Evolutionary conservation across 2,888 invertebrate genomes (phyloP).

Genomic region (Aphrophora alni): DNA sequence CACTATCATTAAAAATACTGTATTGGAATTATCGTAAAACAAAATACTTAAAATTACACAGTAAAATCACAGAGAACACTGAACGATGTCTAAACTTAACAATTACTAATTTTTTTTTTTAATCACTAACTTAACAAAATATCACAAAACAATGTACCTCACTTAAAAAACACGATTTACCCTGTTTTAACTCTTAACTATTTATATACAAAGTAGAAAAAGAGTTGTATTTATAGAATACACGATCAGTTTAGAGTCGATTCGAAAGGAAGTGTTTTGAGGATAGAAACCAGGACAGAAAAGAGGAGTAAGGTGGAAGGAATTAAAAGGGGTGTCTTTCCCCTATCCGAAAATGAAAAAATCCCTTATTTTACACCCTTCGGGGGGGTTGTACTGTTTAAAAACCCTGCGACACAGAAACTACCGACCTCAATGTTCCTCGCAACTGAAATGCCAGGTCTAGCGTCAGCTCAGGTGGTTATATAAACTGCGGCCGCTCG

Average conservation of each 20-base stretch:
- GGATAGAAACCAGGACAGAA: conserved; percentile 20
- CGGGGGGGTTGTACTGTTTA: conserved; percentile 24
- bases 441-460: conserved; percentile 33
- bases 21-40: background rate
- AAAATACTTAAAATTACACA: conserved; percentile 11
- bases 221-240: conserved; percentile 20
- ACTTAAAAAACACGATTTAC: conserved; percentile 19
- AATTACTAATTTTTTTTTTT: background rate
- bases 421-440: conserved; percentile 22
- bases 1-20: conserved; percentile 23
- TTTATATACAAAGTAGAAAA: conserved; percentile 37
- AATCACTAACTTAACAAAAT: conserved; percentile 15
- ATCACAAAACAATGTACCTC: conserved; percentile 17
- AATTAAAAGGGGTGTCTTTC: conserved; percentile 28
- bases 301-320: conserved; percentile 28
- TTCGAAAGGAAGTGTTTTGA: background rate
- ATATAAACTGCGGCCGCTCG: conserved; percentile 35
- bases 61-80: conserved; percentile 29
- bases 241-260: conserved; percentile 30
- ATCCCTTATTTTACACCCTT: conserved; percentile 34
- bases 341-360: conserved; percentile 33
- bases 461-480: conserved; percentile 25
- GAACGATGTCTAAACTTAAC: conserved; percentile 11
- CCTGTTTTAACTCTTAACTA: conserved; percentile 11
- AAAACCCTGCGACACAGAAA: conserved; percentile 26